Evolutionary conservation across 2,888 invertebrate genomes (phyloP).

Genomic region (Rapana venosa): DNA sequence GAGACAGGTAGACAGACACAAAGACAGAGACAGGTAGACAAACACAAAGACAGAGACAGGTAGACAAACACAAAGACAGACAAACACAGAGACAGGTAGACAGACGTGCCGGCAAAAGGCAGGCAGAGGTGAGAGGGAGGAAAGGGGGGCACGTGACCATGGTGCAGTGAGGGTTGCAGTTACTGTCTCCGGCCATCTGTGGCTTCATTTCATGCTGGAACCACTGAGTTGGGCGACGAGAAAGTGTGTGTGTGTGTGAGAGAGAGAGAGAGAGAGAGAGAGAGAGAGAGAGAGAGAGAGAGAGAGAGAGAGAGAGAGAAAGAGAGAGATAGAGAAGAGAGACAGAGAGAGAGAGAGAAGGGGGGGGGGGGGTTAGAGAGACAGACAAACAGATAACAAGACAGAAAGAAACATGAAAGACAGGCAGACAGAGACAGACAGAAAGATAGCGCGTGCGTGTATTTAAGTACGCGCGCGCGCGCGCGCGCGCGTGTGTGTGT

Average conservation of each 20-base stretch:
- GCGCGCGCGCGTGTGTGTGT: too few species aligned
- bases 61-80: background rate
- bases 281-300: background rate
- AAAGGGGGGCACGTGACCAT: too few species aligned
- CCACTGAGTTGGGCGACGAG: background rate
- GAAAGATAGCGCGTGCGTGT: too few species aligned
- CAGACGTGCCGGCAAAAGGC: background rate
- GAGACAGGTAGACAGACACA: background rate
- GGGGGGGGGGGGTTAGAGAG: background rate
- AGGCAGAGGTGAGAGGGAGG: background rate
- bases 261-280: background rate
- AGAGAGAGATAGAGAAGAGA: background rate
- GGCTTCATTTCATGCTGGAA: too few species aligned
- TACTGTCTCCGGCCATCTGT: too few species aligned
- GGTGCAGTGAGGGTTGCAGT: too few species aligned
- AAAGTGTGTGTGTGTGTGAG: background rate
- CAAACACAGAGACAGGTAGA: slow-evolving; percentile 14
- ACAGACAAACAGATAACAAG: background rate
- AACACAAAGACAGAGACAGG: background rate
- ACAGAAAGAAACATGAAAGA: background rate
- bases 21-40: background rate
- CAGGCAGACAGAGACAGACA: background rate
- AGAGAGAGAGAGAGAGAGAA: slow-evolving; percentile 25
- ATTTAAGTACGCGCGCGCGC: too few species aligned
- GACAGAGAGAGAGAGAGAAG: background rate